These are phyloP conservation scores for Proterorhinus semilunaris DNA, from an alignment of 2,113 vertebrate genomes.

Conservation along the genomic window DNA sequence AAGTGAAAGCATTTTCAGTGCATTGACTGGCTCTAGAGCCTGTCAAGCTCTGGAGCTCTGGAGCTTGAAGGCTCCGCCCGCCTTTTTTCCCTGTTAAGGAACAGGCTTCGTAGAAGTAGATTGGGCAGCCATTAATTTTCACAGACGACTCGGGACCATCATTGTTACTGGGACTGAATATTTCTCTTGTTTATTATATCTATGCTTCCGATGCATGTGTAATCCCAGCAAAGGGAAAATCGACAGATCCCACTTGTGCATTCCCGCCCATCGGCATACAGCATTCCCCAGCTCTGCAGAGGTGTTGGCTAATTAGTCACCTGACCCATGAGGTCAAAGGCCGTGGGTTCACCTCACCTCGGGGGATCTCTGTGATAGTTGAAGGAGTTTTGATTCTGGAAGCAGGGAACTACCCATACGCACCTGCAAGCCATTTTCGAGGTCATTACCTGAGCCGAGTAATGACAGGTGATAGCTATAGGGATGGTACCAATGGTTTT, in stretches of 20 bases:
- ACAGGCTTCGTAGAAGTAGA: no score
- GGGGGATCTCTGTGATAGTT: constrained; percentile 64
- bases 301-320: constrained; percentile 76
- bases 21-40: no score
- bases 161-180: no score
- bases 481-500: constrained; percentile 43
- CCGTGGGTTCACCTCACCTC: constrained; percentile 48
- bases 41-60: no score
- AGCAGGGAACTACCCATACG: constrained; percentile 51
- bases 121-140: no score
- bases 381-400: constrained; percentile 60
- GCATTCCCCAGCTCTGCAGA: constrained; percentile 67
- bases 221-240: constrained; percentile 31
- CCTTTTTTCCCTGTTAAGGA: no score
- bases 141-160: no score
- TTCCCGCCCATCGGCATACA: constrained; percentile 43
- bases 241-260: constrained; percentile 44
- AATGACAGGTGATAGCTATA: constrained; percentile 63
- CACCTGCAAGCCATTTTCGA: constrained; percentile 21
- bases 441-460: constrained; percentile 55
- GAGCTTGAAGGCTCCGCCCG: no score
- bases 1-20: no score
- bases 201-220: constrained; percentile 16
- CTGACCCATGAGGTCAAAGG: constrained; percentile 63
- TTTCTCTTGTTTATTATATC: no score